Conservation (phyloP, 2,888 invertebrate genomes). For the Agrochola macilenta region DNA sequence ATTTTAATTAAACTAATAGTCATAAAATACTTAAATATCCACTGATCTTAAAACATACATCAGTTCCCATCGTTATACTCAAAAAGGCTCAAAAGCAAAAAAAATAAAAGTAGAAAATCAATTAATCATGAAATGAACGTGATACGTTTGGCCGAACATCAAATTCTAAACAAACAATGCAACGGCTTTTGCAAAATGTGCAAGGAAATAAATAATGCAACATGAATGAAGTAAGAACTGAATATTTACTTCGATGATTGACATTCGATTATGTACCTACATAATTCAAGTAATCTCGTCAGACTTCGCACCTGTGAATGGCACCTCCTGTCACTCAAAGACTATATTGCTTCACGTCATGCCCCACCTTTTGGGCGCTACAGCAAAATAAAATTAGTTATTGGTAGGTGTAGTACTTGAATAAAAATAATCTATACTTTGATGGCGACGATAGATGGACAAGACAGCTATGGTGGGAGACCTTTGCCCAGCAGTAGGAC, state of each 20-base stretch:
- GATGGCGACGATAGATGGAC: background rate
- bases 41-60: too few species aligned
- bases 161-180: background rate
- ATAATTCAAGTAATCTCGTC: conserved; percentile 37
- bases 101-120: too few species aligned
- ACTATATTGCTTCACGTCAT: conserved; percentile 4
- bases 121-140: background rate
- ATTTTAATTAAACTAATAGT: conserved; percentile 1
- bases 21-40: background rate
- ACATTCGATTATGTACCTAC: conserved; percentile 24
- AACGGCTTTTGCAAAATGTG: background rate
- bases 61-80: too few species aligned
- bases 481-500: background rate
- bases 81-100: too few species aligned
- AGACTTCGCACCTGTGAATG: conserved; percentile 33
- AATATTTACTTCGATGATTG: conserved; percentile 37
- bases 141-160: background rate
- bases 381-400: background rate
- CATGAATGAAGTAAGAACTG: conserved; percentile 9
- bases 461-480: too few species aligned
- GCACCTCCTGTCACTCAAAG: conserved; percentile 27
- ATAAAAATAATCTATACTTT: background rate
- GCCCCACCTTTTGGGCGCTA: background rate
- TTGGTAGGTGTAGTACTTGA: background rate
- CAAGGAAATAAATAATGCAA: conserved; percentile 2